Base-by-base conservation (phyloP, 1,140 invertebrate genomes). In the Ceratina calcarata region DNA sequence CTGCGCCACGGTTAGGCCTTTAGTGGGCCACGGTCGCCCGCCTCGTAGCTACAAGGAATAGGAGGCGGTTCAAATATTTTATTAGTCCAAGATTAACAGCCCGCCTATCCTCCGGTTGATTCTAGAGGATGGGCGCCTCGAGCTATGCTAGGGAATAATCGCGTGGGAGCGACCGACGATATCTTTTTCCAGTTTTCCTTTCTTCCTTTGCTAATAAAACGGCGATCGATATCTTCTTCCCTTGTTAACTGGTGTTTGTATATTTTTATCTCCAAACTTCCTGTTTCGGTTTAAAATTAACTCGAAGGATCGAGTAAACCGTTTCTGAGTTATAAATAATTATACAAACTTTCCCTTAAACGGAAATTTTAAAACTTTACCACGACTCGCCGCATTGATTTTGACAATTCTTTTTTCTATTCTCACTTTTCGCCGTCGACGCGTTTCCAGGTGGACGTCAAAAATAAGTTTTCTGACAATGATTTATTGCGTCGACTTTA, bases 31-130 rank as follows among this genome's bases (percentile, higher is more conserved):
- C 72, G 84, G 86, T 71, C 86, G 67, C 16, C 58, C 37, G 37
- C 2, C 37, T 18, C 81, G 61, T 67, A 45, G 70, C n/a, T 67
- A 60, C 81, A 83, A 86, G 86, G 64, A 84, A 69, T 71, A 82
- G 74, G 75, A 82, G 85, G 74, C 18, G 76, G 27, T 65, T 75
- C 53, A 83, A 86, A 90, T 90, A 89, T 89, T 90, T 87, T 86
- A 90, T 88, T 85, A 89, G 78, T 37, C 24, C 61, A 60, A 83
- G 78, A 90, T 89, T 87, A 87, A 86, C 69, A 78, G 73, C 15
- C 73, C 60, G 20, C 51, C 60, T 27, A 61, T 64, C 12, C 20
- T 64, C n/a, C 58, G 16, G 24, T 15, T 18, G 27, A 20, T 69
- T 24, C 58, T 58, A 64, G 45, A 15, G 58, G 24, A 53, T 16